phyloP scores from a whole-genome alignment of 2,888 invertebrate species.

The Lasioglossum zephyrum region DNA sequence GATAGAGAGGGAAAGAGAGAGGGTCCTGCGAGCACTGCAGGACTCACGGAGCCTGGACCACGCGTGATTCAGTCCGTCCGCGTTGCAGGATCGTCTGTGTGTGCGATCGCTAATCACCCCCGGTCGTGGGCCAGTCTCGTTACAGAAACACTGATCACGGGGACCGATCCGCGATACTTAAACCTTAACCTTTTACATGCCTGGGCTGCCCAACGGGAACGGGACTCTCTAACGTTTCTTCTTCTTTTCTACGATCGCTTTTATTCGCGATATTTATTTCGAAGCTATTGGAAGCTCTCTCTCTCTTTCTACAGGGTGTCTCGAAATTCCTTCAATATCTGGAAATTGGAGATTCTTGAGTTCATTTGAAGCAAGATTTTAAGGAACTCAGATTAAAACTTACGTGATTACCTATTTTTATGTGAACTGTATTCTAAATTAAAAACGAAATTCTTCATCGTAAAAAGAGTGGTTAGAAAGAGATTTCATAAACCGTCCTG shows the following conservation, averaged over 20 bases:
- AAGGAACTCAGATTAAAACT: no score
- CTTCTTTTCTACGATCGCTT: background rate
- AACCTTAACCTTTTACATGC: slow-evolving; percentile 27
- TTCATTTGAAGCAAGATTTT: no score
- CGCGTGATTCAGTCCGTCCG: slow-evolving; percentile 46
- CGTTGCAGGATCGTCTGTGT: slow-evolving; percentile 23
- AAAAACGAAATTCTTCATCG: no score
- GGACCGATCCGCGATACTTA: slow-evolving; percentile 20
- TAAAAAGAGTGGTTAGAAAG: no score
- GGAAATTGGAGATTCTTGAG: no score
- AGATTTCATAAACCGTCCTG: no score
- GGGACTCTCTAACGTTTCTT: background rate
- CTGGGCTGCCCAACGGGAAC: background rate
- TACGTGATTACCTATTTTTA: no score
- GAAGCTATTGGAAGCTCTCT: background rate
- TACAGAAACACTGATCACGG: slow-evolving; percentile 49
- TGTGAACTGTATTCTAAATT: no score
- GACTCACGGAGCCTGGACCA: slow-evolving; percentile 10
- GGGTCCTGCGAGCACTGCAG: background rate
- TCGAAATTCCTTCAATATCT: no score
- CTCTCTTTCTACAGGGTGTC: no score
- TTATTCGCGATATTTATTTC: background rate
- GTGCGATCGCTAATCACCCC: slow-evolving; percentile 51
- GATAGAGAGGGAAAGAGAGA: slow-evolving; percentile 15
- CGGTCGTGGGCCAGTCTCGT: slow-evolving; percentile 44